Evolutionary conservation across 1,140 invertebrate genomes (phyloP).

Genomic region (Zophobas atratus): DNA sequence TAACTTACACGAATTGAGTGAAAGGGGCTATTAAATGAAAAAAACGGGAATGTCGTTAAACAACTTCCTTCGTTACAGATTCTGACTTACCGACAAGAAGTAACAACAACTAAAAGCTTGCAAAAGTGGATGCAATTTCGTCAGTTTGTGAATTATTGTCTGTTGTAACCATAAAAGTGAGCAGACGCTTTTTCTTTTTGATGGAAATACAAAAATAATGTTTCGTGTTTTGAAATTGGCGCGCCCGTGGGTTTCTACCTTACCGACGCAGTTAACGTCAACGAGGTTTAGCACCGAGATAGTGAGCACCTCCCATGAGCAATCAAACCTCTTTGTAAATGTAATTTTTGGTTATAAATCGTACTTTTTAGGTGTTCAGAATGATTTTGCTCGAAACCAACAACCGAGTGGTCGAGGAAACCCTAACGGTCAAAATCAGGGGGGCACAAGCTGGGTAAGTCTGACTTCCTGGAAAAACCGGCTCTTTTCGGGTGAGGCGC

Average conservation of each 20-base stretch:
- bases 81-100: too few species aligned
- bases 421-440: slow-evolving; percentile 94
- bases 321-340: slow-evolving; percentile 21
- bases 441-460: slow-evolving; percentile 95
- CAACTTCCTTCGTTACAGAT: too few species aligned
- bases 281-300: slow-evolving; percentile 18
- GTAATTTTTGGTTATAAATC: slow-evolving; percentile 21
- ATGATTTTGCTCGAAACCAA: slow-evolving; percentile 99
- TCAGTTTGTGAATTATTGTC: too few species aligned
- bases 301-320: slow-evolving; percentile 49
- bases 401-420: slow-evolving; percentile 98
- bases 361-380: slow-evolving; percentile 63
- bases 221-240: slow-evolving; percentile 6
- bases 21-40: too few species aligned
- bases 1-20: too few species aligned
- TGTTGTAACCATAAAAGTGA: too few species aligned
- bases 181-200: too few species aligned
- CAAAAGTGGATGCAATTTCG: too few species aligned
- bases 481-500: slow-evolving; percentile 54
- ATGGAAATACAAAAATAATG: background rate
- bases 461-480: slow-evolving; percentile 28
- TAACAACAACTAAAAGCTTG: too few species aligned
- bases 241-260: slow-evolving; percentile 5
- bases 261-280: slow-evolving; percentile 18
- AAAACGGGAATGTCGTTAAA: too few species aligned